These are phyloP conservation scores for Machimus atricapillus DNA, from an alignment of 2,888 invertebrate genomes.

Conservation along the genomic window DNA sequence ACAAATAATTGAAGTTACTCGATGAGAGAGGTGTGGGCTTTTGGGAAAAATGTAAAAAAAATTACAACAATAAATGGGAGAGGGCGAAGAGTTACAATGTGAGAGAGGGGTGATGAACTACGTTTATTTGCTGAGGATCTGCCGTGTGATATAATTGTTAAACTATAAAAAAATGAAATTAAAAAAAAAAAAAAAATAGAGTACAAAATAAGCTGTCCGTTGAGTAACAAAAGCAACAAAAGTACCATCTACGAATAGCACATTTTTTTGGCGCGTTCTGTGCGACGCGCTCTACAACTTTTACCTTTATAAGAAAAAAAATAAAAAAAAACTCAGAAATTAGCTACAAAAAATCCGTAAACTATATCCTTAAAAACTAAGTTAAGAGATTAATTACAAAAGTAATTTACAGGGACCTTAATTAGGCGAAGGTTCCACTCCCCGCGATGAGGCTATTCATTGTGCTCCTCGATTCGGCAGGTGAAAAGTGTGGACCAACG, in stretches of 20 bases:
- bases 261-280: neutral
- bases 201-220: slow-evolving; percentile 4
- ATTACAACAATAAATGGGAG: neutral
- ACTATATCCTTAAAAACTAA: slow-evolving; percentile 1
- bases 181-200: neutral
- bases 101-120: neutral
- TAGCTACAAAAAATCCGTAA: slow-evolving; percentile 18
- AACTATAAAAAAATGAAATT: slow-evolving; percentile 7
- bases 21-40: neutral
- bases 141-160: slow-evolving; percentile 1
- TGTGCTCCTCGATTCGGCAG: neutral
- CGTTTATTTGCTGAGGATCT: neutral
- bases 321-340: neutral
- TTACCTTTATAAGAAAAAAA: neutral
- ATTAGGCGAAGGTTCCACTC: neutral
- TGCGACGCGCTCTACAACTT: neutral
- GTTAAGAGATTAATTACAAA: slow-evolving; percentile 37
- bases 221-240: slow-evolving; percentile 13
- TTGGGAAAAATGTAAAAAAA: neutral
- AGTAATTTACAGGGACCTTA: slow-evolving; percentile 18
- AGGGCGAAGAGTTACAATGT: neutral
- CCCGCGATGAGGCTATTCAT: neutral
- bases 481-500: neutral
- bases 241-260: slow-evolving; percentile 16
- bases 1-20: neutral